Evolutionary conservation across 1,140 invertebrate genomes (phyloP), one percentile per base, ranked within the genome.

Genomic region (Venturia canescens): DNA sequence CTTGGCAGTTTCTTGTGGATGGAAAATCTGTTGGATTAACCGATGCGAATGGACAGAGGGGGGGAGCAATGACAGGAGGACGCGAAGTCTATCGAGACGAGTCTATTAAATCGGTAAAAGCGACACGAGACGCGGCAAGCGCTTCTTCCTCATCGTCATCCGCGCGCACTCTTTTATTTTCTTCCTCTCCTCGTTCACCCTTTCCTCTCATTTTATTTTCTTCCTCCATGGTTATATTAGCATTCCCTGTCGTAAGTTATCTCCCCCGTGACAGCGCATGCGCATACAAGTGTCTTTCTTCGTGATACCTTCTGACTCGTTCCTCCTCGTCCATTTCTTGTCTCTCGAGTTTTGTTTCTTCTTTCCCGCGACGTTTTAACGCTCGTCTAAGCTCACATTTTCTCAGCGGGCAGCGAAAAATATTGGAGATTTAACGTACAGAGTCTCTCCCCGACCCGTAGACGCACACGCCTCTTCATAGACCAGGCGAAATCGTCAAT

Each of bases 201-300:
- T 80, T 27, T 21, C 18, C 50, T 80, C 57, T 77, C 71, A 34
- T 67, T 70, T 77, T 44, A 29, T 31, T 34, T 74, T 79, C 74
- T 66, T 70, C 23, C 23, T 75, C 67, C n/a, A 44, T 69, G 72
- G 57, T 71, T 76, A 81, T 82, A 87, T 87, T 87, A 86, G 84
- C 81, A 87, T 86, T 86, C 83, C 82, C 76, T 83, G 79, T 85
- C 84, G 85, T 87, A 88, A 88, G 84, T 88, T 88, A 88, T 87
- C 85, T 87, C 85, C 72, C 85, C 72, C 79, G 80, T 86, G 86
- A 87, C 87, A 87, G 84, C 82, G 75, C 71, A 80, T 80, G 80
- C 72, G 87, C 84, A 86, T 88, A 85, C 84, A 87, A 88, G 86
- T 82, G 86, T 88, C 87, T 81, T 82, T 70, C 53, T 34, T 75